A percentile compares a stretch with the other conserved stretches of the same genome.
Conservation (phyloP, 2,888 invertebrate genomes). For the Antitype chi region DNA sequence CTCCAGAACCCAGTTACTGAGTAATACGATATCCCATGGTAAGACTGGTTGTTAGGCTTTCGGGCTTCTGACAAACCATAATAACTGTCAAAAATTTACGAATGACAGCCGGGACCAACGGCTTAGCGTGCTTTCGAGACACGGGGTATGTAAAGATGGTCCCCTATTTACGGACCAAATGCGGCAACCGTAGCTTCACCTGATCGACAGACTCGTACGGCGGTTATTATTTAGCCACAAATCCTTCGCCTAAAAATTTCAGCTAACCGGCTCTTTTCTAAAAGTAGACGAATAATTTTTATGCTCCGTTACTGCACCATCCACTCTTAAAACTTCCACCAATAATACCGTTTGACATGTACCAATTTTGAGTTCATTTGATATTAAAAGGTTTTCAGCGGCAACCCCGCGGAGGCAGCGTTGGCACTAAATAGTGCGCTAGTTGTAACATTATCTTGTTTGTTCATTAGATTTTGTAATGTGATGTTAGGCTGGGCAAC, state of each 20-base stretch:
- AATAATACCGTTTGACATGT: slow-evolving; percentile 89
- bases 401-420: slow-evolving; percentile 63
- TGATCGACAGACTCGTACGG: no score
- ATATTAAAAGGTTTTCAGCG: slow-evolving; percentile 89
- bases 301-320: slow-evolving; percentile 5
- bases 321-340: slow-evolving; percentile 70
- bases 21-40: no score
- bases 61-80: no score
- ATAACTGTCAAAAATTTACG: no score
- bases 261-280: background rate
- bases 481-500: slow-evolving; percentile 49
- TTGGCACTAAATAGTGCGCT: slow-evolving; percentile 64
- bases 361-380: slow-evolving; percentile 90
- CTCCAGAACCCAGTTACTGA: no score
- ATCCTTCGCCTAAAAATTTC: background rate
- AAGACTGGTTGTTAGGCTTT: no score
- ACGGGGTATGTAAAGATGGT: no score
- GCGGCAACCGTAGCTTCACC: no score
- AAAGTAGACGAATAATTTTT: background rate
- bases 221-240: no score
- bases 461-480: slow-evolving; percentile 60
- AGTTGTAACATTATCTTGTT: slow-evolving; percentile 63
- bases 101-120: no score
- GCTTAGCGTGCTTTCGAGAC: no score
- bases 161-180: no score